phyloP scores from a whole-genome alignment of 2,888 invertebrate species.

The Megastigmus dorsalis region DNA sequence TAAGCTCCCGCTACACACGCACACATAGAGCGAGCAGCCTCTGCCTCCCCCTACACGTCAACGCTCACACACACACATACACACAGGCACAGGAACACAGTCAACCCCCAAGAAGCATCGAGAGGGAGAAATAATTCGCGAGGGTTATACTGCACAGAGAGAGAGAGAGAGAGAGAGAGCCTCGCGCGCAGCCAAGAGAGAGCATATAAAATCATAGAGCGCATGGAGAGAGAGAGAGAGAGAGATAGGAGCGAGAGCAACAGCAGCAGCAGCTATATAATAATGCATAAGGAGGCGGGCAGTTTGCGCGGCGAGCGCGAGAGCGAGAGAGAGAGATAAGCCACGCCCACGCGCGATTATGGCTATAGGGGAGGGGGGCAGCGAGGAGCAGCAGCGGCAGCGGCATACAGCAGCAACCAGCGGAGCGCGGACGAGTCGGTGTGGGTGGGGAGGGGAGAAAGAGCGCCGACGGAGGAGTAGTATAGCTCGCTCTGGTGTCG shows the following conservation, averaged over 20 bases:
- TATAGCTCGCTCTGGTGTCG: too few relatives aligned
- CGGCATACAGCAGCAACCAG: too few relatives aligned
- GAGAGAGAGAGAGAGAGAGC: constrained; percentile 12
- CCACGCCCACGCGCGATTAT: constrained; percentile 46
- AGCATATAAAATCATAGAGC: constrained; percentile 72
- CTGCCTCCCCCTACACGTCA: constrained; percentile 19
- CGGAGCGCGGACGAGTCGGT: too few relatives aligned
- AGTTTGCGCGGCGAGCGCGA: neutral
- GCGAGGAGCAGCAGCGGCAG: constrained; percentile 57
- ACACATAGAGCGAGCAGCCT: too few relatives aligned
- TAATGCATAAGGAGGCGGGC: constrained; percentile 74
- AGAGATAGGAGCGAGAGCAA: too few relatives aligned
- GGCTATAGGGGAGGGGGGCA: constrained; percentile 50
- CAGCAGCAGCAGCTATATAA: constrained; percentile 69
- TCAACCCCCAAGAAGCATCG: too few relatives aligned
- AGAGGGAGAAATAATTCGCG: constrained; percentile 6
- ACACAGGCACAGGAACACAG: neutral
- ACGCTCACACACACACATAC: neutral
- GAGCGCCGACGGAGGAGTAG: too few relatives aligned
- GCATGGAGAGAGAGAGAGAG: too few relatives aligned
- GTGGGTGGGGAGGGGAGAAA: too few relatives aligned
- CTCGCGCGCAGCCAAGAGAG: constrained; percentile 46
- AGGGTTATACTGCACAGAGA: constrained; percentile 5
- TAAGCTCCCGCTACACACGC: neutral
- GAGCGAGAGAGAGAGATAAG: constrained; percentile 20